phyloP scores from a whole-genome alignment of 2,797 vertebrate species.

The Mormyrops boulengeri region DNA sequence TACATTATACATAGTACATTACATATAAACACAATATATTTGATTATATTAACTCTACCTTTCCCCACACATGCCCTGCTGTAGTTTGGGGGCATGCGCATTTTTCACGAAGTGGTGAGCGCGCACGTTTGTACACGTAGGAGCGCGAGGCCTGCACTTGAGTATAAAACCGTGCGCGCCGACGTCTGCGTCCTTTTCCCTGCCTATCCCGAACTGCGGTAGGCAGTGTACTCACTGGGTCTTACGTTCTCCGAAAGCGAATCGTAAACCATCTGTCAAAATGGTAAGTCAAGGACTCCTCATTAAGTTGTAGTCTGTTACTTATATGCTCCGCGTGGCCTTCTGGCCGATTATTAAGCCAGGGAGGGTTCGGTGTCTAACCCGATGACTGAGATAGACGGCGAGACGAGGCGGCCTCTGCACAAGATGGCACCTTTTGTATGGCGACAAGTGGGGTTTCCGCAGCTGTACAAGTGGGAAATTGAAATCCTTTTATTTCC shows the following conservation, averaged over 20 bases:
- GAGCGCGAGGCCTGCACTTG: constrained; percentile 10
- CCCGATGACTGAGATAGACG: not conserved
- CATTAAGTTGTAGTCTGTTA: constrained; percentile 25
- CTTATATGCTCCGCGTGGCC: not conserved
- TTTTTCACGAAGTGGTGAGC: not conserved
- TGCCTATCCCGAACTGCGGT: constrained; percentile 58
- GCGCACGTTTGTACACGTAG: not conserved
- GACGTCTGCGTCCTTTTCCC: constrained; percentile 71
- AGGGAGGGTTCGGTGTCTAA: not conserved
- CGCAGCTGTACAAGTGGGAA: not conserved
- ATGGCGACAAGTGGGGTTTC: not conserved
- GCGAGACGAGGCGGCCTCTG: not conserved
- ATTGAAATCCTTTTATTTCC: not conserved
- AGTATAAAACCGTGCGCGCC: constrained; percentile 52
- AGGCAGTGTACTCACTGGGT: constrained; percentile 48
- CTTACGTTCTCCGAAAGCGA: constrained; percentile 33
- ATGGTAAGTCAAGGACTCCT: constrained; percentile 64
- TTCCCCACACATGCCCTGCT: not conserved
- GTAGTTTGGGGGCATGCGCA: not conserved
- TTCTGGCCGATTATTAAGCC: not conserved
- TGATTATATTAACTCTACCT: not conserved
- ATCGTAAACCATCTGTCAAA: constrained; percentile 61
- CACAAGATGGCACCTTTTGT: constrained; percentile 22
- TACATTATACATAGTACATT: not conserved
- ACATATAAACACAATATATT: not conserved